These are phyloP conservation scores for Girardinichthys multiradiatus DNA, from an alignment of 2,113 vertebrate species.

Conservation along the genomic window DNA sequence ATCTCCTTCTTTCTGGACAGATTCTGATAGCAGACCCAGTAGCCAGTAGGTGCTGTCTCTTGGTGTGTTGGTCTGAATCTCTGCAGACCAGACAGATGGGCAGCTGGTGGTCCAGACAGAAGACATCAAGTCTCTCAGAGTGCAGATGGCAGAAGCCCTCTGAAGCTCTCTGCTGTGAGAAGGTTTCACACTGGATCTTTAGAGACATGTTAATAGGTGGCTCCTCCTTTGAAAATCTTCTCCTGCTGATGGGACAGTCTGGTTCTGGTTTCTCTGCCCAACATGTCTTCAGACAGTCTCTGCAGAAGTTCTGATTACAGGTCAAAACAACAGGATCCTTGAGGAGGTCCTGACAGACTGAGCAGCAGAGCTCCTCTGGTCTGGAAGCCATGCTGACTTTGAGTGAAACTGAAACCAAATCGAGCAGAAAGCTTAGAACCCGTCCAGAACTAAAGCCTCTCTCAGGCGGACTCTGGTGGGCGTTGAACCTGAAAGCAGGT, in stretches of 20 bases:
- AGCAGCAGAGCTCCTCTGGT: background rate
- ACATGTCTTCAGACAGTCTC: background rate
- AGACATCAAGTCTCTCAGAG: background rate
- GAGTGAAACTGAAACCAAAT: too few relatives aligned
- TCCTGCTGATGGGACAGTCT: background rate
- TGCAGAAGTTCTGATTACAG: conserved; percentile 9
- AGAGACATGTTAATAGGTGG: background rate
- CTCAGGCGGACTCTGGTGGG: too few relatives aligned
- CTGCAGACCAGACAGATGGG: background rate
- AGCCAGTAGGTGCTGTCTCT: background rate
- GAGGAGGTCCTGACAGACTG: background rate
- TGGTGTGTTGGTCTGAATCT: background rate
- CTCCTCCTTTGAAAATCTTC: background rate
- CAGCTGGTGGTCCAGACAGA: background rate
- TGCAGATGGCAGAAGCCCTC: background rate
- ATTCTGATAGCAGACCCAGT: background rate
- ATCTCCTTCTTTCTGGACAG: background rate
- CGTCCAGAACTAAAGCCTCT: too few relatives aligned
- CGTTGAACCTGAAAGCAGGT: too few relatives aligned
- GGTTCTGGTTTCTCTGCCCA: background rate
- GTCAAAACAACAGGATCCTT: background rate
- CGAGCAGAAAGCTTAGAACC: too few relatives aligned
- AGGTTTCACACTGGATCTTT: background rate
- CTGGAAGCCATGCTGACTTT: too few relatives aligned
- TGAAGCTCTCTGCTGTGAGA: background rate